Evolutionary conservation across 1,140 invertebrate species (phyloP).

Genomic region (Epicauta chinensis): DNA sequence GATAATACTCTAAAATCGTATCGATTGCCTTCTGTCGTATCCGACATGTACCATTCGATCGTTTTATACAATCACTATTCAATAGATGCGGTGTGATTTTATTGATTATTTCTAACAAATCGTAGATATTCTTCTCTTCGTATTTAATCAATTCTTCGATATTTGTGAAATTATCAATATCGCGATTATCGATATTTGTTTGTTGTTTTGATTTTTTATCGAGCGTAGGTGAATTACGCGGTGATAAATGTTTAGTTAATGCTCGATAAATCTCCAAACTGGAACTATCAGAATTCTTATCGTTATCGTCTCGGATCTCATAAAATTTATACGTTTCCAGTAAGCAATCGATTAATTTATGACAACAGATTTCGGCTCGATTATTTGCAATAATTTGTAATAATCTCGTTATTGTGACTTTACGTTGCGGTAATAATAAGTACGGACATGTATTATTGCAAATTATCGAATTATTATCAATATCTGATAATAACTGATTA

Average conservation of each 20-base stretch:
- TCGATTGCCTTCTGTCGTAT: conserved; percentile 45
- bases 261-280: conserved; percentile 49
- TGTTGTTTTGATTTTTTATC: conserved; percentile 32
- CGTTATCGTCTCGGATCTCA: conserved; percentile 41
- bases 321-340: conserved; percentile 40
- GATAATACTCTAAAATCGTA: conserved; percentile 51
- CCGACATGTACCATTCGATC: conserved; percentile 30
- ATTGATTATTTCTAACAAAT: conserved; percentile 40
- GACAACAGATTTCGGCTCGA: conserved; percentile 46
- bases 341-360: conserved; percentile 48
- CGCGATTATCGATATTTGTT: conserved; percentile 14
- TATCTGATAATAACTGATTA: too few relatives aligned
- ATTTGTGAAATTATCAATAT: conserved; percentile 37
- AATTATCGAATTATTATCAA: neutral
- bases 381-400: conserved; percentile 48
- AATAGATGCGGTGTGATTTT: conserved; percentile 42
- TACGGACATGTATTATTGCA: conserved; percentile 53
- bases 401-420: conserved; percentile 49
- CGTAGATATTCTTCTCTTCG: conserved; percentile 43
- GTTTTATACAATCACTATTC: conserved; percentile 40
- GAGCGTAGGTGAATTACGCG: conserved; percentile 33
- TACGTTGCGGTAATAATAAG: conserved; percentile 48
- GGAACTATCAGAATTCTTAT: conserved; percentile 43
- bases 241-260: conserved; percentile 39
- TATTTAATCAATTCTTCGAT: conserved; percentile 44